Base-by-base conservation (phyloP, 2,113 vertebrate genomes). In the Channa argus region DNA sequence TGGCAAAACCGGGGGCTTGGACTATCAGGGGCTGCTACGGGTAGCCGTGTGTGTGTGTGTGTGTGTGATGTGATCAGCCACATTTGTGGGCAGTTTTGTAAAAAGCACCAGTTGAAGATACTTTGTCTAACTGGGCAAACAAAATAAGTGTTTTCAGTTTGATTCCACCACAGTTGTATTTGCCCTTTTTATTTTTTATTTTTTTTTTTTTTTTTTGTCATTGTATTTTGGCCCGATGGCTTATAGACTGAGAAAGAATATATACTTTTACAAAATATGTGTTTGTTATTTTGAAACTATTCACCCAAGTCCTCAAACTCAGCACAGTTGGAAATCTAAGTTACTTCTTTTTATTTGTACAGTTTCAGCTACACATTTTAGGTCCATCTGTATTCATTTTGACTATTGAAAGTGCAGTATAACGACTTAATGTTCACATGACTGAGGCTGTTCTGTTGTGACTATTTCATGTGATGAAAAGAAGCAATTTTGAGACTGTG, bases 1-100 rank as follows among this genome's bases (percentile, higher is more conserved):
- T 81, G 84, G 80, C 74, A 73, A 54, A 78, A 69, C 58, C 74
- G 33, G 3, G 59, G 78, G 61, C 33, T 58, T 54, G 67, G 73
- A 53, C 77, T 59, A 41, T 79, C 44, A 66, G 69, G 65, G 65
- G 50, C 33, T 37, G 61, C 53, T 56, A 13, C 10, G 11, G 54
- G 49, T 7, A 41, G 41, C 24, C 1, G 24, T 24, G 24, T 24
- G 24, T 24, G 24, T 24, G n/a, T 65, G 38, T 62, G 63, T 59
- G 33, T 71, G 37, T 11, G 46, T 41, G 24, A 24, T 15, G 37
- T 53, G 14, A 13, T 24, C 33, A 11, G 24, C 37, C 0, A 46
- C 13, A 14, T 80, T 65, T 47, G 24, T 45, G 41, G 46, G 47
- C 43, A 69, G 59, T 44, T 68, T 63, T 66, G 6, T 62, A 14